These are phyloP conservation scores for Chloroclystis v-ata DNA, from an alignment of 2,888 invertebrate genomes.

Conservation along the genomic window DNA sequence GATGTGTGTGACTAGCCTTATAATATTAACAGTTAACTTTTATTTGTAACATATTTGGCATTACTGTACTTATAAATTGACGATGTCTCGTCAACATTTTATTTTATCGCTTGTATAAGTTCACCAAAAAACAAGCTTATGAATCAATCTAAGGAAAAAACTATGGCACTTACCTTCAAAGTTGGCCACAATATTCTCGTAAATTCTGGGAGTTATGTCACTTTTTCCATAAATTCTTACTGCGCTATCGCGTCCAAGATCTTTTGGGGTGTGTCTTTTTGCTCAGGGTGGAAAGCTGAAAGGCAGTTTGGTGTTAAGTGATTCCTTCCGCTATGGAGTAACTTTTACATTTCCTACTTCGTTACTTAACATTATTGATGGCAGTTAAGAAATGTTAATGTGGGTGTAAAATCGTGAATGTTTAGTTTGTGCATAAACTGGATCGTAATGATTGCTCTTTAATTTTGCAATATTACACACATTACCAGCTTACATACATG, in stretches of 20 bases:
- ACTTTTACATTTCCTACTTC: conserved; percentile 11
- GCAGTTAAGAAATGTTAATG: not conserved
- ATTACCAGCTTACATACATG: too few relatives aligned
- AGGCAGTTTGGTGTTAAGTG: conserved; percentile 13
- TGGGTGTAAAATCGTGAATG: not conserved
- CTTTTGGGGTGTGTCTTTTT: conserved; percentile 20
- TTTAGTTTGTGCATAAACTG: not conserved
- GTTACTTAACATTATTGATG: conserved; percentile 4
- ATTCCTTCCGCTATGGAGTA: conserved; percentile 11
- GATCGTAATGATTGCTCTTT: not conserved
- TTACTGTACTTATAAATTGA: too few relatives aligned
- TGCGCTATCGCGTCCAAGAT: conserved; percentile 25
- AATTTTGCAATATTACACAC: not conserved
- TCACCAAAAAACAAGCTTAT: conserved; percentile 9
- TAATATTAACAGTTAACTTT: too few relatives aligned
- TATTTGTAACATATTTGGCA: too few relatives aligned
- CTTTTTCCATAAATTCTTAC: conserved; percentile 28
- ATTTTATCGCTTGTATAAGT: not conserved
- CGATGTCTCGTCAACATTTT: too few relatives aligned
- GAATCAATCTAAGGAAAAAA: conserved; percentile 14
- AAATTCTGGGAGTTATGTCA: conserved; percentile 25
- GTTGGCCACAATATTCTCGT: conserved; percentile 19
- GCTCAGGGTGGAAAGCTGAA: conserved; percentile 6
- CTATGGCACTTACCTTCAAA: conserved; percentile 19
- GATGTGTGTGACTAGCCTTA: too few relatives aligned